Conservation (phyloP, 1,140 invertebrate species). For the Vanessa tameamea region DNA sequence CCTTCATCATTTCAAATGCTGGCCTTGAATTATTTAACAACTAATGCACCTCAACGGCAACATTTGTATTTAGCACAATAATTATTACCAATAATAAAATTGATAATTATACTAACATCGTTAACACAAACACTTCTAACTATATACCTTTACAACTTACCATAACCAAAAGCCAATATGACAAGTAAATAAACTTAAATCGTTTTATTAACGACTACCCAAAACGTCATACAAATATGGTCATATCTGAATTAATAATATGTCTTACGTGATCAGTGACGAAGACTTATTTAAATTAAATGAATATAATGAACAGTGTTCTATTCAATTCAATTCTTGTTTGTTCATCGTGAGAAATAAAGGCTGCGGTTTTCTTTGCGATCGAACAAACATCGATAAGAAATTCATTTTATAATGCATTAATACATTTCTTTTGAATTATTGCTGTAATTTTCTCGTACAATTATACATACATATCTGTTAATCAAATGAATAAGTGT, state of each 20-base stretch:
- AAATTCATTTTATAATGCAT: neutral
- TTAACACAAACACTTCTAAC: neutral
- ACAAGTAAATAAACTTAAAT: neutral
- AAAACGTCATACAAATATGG: neutral
- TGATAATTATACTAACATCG: neutral
- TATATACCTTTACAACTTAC: too few species aligned
- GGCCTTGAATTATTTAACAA: too few species aligned
- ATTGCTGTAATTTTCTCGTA: neutral
- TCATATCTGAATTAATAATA: constrained; percentile 1
- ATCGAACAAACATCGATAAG: constrained; percentile 1
- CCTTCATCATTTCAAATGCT: neutral
- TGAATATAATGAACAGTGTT: neutral
- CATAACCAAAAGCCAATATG: too few species aligned
- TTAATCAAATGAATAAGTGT: neutral
- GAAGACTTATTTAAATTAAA: constrained; percentile 17
- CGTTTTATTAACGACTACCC: neutral
- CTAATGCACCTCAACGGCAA: too few species aligned
- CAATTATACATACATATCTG: constrained; percentile 1
- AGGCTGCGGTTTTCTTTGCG: constrained; percentile 3
- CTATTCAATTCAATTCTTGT: constrained; percentile 16
- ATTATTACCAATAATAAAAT: neutral
- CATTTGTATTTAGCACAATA: neutral
- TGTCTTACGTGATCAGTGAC: constrained; percentile 10
- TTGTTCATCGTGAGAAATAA: constrained; percentile 29
- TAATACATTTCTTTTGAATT: neutral